These are phyloP conservation scores for Pteruthius melanotis DNA, from an alignment of 2,113 vertebrate genomes.

Conservation along the genomic window DNA sequence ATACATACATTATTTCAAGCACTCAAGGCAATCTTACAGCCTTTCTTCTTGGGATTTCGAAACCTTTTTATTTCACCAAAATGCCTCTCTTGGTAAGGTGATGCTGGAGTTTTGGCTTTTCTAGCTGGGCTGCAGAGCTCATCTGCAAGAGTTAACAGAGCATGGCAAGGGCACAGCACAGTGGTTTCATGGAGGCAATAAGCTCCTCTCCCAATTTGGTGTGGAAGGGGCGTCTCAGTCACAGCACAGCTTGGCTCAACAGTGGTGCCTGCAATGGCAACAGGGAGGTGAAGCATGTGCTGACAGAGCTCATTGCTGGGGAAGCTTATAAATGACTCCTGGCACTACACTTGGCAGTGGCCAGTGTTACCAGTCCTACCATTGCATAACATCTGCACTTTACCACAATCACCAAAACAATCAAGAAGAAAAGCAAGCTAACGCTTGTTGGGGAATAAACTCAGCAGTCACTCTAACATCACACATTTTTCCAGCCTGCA, in stretches of 20 bases:
- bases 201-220: not conserved
- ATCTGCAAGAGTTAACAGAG: not conserved
- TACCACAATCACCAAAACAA: constrained; percentile 51
- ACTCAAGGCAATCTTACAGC: constrained; percentile 42
- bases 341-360: constrained; percentile 45
- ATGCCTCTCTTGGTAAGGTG: not conserved
- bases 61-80: not conserved
- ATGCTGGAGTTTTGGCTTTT: not conserved
- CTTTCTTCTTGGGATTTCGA: constrained; percentile 16
- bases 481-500: constrained; percentile 4
- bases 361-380: constrained; percentile 47
- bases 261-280: not conserved
- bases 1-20: constrained; percentile 50
- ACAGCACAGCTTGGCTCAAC: not conserved
- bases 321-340: constrained; percentile 57
- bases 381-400: constrained; percentile 52
- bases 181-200: not conserved
- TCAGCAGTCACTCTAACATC: not conserved
- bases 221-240: not conserved
- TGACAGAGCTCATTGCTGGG: constrained; percentile 47
- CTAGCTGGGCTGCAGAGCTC: not conserved
- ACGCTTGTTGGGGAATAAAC: constrained; percentile 25
- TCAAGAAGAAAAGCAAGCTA: constrained; percentile 22
- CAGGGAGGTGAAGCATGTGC: constrained; percentile 54
- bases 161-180: not conserved